These are phyloP conservation scores for Coturnix japonica DNA, from an alignment of 2,113 vertebrate genomes.

Conservation along the genomic window DNA sequence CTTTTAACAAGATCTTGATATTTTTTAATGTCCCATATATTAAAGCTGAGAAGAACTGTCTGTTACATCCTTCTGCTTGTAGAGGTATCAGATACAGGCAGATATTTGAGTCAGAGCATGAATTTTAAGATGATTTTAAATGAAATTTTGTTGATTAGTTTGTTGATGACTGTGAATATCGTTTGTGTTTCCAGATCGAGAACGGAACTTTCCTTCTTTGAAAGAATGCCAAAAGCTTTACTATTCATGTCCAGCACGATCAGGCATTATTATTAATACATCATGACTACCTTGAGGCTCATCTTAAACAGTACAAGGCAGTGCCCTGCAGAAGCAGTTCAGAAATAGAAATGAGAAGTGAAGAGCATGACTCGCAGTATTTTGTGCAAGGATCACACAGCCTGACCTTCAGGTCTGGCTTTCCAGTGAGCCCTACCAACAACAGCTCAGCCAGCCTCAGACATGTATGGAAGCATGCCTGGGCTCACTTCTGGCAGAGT, in stretches of 20 bases:
- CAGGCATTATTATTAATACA: not conserved
- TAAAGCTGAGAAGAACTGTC: not conserved
- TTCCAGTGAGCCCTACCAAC: not conserved
- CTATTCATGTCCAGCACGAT: not conserved
- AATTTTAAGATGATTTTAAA: not conserved
- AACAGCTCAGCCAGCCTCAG: not conserved
- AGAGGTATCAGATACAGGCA: not conserved
- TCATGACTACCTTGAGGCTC: not conserved
- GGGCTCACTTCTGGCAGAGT: not conserved
- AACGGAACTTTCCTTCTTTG: not conserved
- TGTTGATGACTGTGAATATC: not conserved
- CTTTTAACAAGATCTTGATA: constrained; percentile 16
- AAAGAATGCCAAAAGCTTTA: not conserved
- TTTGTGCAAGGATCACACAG: not conserved
- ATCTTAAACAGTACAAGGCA: not conserved
- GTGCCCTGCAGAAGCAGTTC: not conserved
- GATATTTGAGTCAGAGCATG: not conserved
- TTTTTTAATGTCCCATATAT: not conserved
- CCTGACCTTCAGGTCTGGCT: not conserved
- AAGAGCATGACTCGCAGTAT: not conserved
- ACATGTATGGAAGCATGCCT: not conserved
- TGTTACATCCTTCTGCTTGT: not conserved
- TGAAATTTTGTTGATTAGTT: not conserved
- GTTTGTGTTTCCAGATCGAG: not conserved
- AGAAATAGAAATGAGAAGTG: not conserved